phyloP scores from a whole-genome alignment of 1,140 invertebrate genomes.

The Cotesia vestalis region DNA sequence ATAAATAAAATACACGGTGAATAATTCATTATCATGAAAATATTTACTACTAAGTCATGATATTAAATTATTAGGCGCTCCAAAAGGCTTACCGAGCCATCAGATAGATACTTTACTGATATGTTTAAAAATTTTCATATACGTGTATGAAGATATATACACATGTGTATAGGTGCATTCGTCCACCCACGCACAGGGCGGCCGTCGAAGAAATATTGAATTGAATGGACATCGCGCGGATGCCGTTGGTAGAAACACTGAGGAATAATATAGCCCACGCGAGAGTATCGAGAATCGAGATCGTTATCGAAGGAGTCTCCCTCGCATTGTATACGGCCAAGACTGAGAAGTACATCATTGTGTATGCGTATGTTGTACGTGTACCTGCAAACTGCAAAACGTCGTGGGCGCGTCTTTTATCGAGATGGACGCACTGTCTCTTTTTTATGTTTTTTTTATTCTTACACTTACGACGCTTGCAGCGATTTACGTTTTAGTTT shows the following conservation, averaged over 20 bases:
- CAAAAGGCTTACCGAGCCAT: no score
- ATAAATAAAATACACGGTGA: no score
- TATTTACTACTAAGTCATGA: no score
- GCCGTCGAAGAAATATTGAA: conserved; percentile 37
- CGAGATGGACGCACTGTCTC: conserved; percentile 15
- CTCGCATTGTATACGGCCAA: conserved; percentile 35
- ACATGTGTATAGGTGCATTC: conserved; percentile 14
- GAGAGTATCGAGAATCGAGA: conserved; percentile 38
- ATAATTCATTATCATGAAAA: no score
- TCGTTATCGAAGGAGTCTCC: conserved; percentile 41
- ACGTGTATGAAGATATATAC: conserved; percentile 17
- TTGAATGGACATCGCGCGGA: conserved; percentile 30
- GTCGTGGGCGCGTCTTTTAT: conserved; percentile 40
- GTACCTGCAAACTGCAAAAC: conserved; percentile 20
- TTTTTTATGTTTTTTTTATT: conserved; percentile 6
- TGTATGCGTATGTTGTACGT: conserved; percentile 23
- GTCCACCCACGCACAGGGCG: conserved; percentile 37
- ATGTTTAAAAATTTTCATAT: background rate
- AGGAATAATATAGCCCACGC: conserved; percentile 31
- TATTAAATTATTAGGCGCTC: no score
- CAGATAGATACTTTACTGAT: background rate
- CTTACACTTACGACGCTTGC: conserved; percentile 6
- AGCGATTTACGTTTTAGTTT: conserved; percentile 13
- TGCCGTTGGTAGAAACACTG: background rate
- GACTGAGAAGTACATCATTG: conserved; percentile 28